Base-by-base conservation (phyloP, 1,140 invertebrate genomes). In the Watersipora subatra region DNA sequence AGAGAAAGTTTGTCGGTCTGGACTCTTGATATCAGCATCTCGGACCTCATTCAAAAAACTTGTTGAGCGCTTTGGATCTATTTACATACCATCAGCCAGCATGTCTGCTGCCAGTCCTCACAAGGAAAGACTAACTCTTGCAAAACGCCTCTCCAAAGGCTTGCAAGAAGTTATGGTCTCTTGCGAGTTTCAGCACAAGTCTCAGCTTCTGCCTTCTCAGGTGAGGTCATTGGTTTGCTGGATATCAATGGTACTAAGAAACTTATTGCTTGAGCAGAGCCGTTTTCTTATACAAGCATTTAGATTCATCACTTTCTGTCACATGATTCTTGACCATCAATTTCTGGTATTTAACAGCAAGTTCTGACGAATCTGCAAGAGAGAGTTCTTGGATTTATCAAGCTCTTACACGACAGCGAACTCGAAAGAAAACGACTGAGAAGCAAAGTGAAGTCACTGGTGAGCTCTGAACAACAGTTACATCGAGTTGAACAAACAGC, bases 371-470 rank as follows among this genome's bases (percentile, higher is more conserved):
- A 69, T 2, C 69, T 79, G 55, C 74, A 78, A 66, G 72, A 73
- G 34, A 73, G 75, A 66, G 72, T 78, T 20, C 61, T 78, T 25
- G 72, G 75, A 46, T 74, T 79, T 56, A 79, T 74, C 1, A 71
- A 75, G 66, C 63, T 72, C 22, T 70, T 79, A 0, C 77, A 78
- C 62, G 67, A 64, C 12, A 73, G 73, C 26, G 76, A 78, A 63
- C 70, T 76, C 22, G 75, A 79, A 15, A 58, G 66, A 20, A 63
- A 61, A 26, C 28, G 62, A 58, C 62, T 67, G 28, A 57, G 58
- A 7, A 2, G 12, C 2, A 58, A 66, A 28, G 58, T 66, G 1
- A 28, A 29, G 15, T 20, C 25, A 1, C 29, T 62, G 26, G n/a
- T n/a, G 7, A 17, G 12, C 12, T 25, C 26, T 20, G 20, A 66